Evolutionary conservation across 2,113 vertebrate species (phyloP), one percentile per base, ranked within the genome.

Genomic region (Rhombomys opimus): DNA sequence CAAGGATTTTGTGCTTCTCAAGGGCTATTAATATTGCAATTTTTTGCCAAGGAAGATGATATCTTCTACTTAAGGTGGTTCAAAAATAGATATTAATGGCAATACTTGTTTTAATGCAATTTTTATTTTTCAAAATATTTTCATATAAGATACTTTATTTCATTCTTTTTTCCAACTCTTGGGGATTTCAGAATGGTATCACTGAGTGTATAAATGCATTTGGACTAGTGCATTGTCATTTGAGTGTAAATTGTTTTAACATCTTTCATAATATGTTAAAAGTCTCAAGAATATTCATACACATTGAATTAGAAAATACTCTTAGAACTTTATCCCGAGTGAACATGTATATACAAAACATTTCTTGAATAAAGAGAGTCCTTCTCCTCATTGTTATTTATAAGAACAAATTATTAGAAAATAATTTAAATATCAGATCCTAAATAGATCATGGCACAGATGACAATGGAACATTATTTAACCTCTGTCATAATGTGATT

Each of bases 141-240:
- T 93, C 54, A 82, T 77, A 90, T 50, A 75, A 77, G 95, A 23
- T 77, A 75, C 59, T 87, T 96, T 72, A 95, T 61, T 91, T 91
- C 27, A 65, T 90, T 92, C 27, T 63, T 91, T 90, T 90, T 20
- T 13, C 12, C 11, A 70, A 54, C 1, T 7, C 6, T 35, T 22
- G 88, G 32, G 68, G 35, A 92, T 94, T 92, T 86, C 32, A 46
- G 46, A 52, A 54, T 73, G 27, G 11, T n/a, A 32, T 63, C 46
- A 77, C 4, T 93, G 35, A 94, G 22, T 94, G 57, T 80, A 13
- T 12, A 86, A 93, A 93, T 23, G 25, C 20, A 82, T 50, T 41
- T 22, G 30, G 7, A 63, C 23, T 41, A 50, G 50, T 25, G 14
- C 30, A 12, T 88, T 86, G 23, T 72, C 23, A 87, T 95, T 50